Evolutionary conservation across 1,140 invertebrate genomes (phyloP).

Genomic region (Trachymyrmex septentrionalis): DNA sequence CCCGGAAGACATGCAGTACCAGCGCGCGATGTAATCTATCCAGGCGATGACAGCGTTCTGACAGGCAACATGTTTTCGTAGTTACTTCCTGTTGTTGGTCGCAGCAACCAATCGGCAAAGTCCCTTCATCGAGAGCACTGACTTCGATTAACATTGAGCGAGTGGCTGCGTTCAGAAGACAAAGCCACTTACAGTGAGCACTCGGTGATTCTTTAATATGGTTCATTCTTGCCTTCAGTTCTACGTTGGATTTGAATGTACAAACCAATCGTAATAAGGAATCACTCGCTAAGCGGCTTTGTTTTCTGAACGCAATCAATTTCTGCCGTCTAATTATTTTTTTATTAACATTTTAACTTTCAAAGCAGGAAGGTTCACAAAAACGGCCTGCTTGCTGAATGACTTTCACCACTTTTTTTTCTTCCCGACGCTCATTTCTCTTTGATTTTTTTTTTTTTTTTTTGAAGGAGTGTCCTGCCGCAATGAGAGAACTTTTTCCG

Average conservation of each 20-base stretch:
- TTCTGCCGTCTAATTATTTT: neutral
- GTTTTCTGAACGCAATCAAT: neutral
- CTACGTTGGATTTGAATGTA: too few species aligned
- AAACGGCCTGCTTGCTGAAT: neutral
- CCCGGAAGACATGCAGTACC: neutral
- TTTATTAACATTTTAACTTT: neutral
- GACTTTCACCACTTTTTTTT: neutral
- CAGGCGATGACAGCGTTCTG: slow-evolving; percentile 59
- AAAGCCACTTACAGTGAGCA: too few species aligned
- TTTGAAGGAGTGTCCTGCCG: neutral
- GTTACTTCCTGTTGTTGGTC: slow-evolving; percentile 27
- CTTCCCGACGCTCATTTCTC: neutral
- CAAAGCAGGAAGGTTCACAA: neutral
- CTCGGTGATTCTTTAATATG: too few species aligned
- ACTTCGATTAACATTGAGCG: neutral
- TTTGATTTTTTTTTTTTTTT: slow-evolving; percentile 15
- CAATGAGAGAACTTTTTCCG: slow-evolving; percentile 61
- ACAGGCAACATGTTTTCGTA: slow-evolving; percentile 50
- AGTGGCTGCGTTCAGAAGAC: too few species aligned
- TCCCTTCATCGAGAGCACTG: neutral
- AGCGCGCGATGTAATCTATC: slow-evolving; percentile 55
- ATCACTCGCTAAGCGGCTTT: too few species aligned
- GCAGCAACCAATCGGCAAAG: neutral
- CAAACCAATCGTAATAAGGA: too few species aligned
- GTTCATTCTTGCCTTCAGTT: too few species aligned